Evolutionary conservation across 2,797 vertebrate genomes (phyloP), one percentile per base, ranked within the genome.

Genomic region (Cheirogaleus major): DNA sequence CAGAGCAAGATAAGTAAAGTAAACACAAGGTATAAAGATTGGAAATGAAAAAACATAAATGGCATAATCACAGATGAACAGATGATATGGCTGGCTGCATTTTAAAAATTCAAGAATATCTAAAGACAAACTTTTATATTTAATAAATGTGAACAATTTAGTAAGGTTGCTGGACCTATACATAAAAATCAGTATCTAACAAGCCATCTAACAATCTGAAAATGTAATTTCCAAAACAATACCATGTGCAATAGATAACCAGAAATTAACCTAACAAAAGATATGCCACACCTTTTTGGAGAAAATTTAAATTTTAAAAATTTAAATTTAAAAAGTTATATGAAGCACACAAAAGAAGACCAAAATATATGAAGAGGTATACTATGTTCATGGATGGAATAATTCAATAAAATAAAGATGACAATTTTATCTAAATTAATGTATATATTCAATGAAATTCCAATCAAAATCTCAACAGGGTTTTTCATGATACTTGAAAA

Each of bases 131-230:
- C 15, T 78, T 73, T 63, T 88, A 84, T 7, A 90, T 79, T 79
- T 80, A 90, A 88, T 72, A 88, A 95, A 82, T 27, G 6, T 90
- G 15, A 95, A 75, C 18, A 83, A 88, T 91, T 92, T 25, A 85
- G 30, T 95, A 76, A 93, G 32, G 11, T 27, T 89, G 35, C 18
- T 55, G 48, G 2, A 55, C 50, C 12, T 59, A 72, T 17, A 45
- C 41, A 50, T 65, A 93, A 91, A 89, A 38, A 91, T 45, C n/a
- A 79, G 8, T 38, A 91, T 18, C 8, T 52, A 57, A 93, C 5
- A 96, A 89, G 4, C 5, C 52, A 93, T 52, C 18, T 75, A 73
- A 27, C n/a, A 82, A 94, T 50, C 9, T 85, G 45, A 95, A 95
- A 95, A 82, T 67, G 1, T 38, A 92, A 89, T 75, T 95, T 92